Percentiles rank a stretch among this genome's conserved stretches.
phyloP scores from a whole-genome alignment of 2,888 invertebrate genomes.

The Nudaria mundana region DNA sequence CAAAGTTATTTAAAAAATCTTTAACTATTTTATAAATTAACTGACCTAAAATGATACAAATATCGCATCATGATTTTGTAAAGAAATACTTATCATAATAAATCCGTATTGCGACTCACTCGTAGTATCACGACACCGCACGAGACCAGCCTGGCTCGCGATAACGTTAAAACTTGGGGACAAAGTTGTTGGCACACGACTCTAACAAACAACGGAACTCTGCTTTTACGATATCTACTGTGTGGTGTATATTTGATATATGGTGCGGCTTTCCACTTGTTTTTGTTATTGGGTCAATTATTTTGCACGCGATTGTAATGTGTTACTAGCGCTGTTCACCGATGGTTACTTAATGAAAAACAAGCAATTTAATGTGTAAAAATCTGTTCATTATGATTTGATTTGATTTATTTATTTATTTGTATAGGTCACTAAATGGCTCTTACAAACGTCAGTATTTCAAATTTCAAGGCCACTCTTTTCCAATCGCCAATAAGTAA shows the following conservation, averaged over 20 bases:
- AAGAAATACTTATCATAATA: conserved; percentile 30
- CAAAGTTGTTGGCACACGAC: conserved; percentile 37
- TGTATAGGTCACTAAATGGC: too few relatives aligned
- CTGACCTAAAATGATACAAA: too few relatives aligned
- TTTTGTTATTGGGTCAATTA: conserved; percentile 38
- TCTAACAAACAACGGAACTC: conserved; percentile 34
- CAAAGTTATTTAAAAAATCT: too few relatives aligned
- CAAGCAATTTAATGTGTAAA: too few relatives aligned
- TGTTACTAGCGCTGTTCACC: conserved; percentile 14
- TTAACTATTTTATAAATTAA: too few relatives aligned
- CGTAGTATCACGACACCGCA: conserved; percentile 22
- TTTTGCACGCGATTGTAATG: conserved; percentile 31
- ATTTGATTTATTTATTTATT: too few relatives aligned
- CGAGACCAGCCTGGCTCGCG: conserved; percentile 24
- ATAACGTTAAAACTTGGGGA: conserved; percentile 36
- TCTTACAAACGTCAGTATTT: too few relatives aligned
- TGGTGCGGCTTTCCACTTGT: conserved; percentile 33
- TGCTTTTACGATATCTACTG: conserved; percentile 28
- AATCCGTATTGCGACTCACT: conserved; percentile 34
- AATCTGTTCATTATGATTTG: too few relatives aligned
- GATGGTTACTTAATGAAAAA: too few relatives aligned
- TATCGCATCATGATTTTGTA: neutral
- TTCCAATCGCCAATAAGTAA: too few relatives aligned
- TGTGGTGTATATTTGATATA: conserved; percentile 40
- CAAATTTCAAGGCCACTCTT: too few relatives aligned